Evolutionary conservation across 64 coral and sea anemone genomes (phyloP).

Genomic region (Montipora foliosa): DNA sequence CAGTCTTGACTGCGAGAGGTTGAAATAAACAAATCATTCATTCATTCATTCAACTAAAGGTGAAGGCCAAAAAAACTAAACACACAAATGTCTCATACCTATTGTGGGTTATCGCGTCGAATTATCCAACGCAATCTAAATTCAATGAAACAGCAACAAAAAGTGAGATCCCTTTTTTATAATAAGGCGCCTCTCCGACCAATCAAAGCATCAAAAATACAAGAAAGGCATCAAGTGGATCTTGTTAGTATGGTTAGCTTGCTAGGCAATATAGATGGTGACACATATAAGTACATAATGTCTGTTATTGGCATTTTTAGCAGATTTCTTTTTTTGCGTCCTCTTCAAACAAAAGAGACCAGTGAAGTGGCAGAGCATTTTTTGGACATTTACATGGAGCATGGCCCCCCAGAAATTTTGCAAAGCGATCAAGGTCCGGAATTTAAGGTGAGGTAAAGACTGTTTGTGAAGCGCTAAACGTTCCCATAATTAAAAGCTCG

Average conservation of each 20-base stretch:
- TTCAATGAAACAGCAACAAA: not conserved
- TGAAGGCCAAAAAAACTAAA: not conserved
- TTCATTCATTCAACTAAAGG: not conserved
- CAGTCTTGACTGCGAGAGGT: too few species aligned
- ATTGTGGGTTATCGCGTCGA: not conserved
- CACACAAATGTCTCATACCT: not conserved
- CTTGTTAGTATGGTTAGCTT: not conserved
- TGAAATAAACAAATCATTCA: too few species aligned
- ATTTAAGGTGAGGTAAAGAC: not conserved
- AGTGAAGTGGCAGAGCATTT: not conserved
- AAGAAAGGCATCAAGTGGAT: constrained; percentile 23
- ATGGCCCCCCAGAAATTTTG: not conserved
- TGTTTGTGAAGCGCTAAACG: constrained; percentile 7
- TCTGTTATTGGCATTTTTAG: constrained; percentile 26
- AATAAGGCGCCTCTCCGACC: constrained; percentile 30
- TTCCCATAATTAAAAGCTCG: constrained; percentile 10
- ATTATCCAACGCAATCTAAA: not conserved
- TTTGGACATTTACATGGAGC: not conserved
- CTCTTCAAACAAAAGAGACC: not conserved
- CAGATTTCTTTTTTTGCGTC: not conserved
- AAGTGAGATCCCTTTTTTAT: not conserved
- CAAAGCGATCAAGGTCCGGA: not conserved
- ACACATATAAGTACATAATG: constrained; percentile 24
- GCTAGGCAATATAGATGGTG: not conserved
- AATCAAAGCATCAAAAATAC: not conserved